A percentile compares a stretch with the other conserved stretches of the same genome.
phyloP scores from a whole-genome alignment of 2,113 vertebrate species.

The Electrona antarctica region DNA sequence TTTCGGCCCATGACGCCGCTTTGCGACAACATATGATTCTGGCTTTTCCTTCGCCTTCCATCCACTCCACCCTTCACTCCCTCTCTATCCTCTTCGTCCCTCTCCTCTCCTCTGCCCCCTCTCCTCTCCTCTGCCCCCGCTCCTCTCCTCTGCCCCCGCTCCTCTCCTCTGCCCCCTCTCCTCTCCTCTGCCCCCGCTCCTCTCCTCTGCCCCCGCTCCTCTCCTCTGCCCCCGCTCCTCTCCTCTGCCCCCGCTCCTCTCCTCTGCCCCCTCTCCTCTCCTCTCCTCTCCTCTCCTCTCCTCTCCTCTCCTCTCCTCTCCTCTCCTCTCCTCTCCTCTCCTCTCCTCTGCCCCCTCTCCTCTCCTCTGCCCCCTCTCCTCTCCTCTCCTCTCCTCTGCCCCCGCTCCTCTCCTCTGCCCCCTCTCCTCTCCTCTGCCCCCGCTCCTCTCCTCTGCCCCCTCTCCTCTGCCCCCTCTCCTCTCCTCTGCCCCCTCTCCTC shows the following conservation, averaged over 20 bases:
- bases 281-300: neutral
- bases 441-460: neutral
- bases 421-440: neutral
- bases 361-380: neutral
- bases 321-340: no score
- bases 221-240: neutral
- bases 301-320: neutral
- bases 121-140: neutral
- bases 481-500: neutral
- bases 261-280: neutral
- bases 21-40: no score
- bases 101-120: neutral
- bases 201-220: neutral
- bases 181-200: neutral
- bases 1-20: no score
- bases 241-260: conserved; percentile 1
- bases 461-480: neutral
- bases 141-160: neutral
- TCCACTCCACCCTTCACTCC: no score
- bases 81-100: no score
- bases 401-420: no score
- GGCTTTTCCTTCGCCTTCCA: no score
- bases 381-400: neutral
- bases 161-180: no score
- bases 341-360: neutral